Evolutionary conservation across 2,888 invertebrate genomes (phyloP).

Genomic region (Archips xylosteana): DNA sequence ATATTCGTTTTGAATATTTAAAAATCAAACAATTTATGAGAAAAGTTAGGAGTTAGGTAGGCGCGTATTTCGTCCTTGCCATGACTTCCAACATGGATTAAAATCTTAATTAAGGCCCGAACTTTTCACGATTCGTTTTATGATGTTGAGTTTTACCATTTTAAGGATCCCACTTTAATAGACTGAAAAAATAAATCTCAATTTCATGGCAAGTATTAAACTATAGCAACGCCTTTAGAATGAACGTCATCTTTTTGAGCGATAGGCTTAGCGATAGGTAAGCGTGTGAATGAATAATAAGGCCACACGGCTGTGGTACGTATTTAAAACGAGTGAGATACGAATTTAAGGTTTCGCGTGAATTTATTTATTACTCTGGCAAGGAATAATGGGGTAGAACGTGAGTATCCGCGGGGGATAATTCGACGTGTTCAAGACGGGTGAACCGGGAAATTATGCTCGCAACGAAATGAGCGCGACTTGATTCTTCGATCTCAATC

Average conservation of each 20-base stretch:
- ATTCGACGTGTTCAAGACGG: constrained; percentile 45
- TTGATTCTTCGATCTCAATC: constrained; percentile 40
- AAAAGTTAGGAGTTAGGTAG: constrained; percentile 65
- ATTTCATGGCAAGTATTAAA: not conserved
- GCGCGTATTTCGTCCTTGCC: constrained; percentile 67
- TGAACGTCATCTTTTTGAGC: not conserved
- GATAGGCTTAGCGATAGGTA: constrained; percentile 2
- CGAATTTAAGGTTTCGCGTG: constrained; percentile 46
- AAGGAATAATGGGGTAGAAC: constrained; percentile 50
- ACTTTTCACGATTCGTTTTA: constrained; percentile 75
- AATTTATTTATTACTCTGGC: constrained; percentile 60
- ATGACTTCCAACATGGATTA: constrained; percentile 67
- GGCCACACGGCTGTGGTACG: constrained; percentile 4
- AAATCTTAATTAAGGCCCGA: constrained; percentile 77
- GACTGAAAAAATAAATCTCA: not conserved
- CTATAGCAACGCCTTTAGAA: not conserved
- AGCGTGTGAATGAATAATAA: constrained; percentile 28
- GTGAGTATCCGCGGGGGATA: constrained; percentile 42
- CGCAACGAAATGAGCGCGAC: constrained; percentile 45
- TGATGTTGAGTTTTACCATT: constrained; percentile 57
- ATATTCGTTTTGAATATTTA: not conserved
- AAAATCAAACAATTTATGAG: constrained; percentile 70
- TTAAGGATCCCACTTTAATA: constrained; percentile 3
- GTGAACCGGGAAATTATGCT: constrained; percentile 51
- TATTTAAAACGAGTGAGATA: not conserved